Evolutionary conservation across 2,797 vertebrate species (phyloP).

Genomic region (Zalophus californianus): DNA sequence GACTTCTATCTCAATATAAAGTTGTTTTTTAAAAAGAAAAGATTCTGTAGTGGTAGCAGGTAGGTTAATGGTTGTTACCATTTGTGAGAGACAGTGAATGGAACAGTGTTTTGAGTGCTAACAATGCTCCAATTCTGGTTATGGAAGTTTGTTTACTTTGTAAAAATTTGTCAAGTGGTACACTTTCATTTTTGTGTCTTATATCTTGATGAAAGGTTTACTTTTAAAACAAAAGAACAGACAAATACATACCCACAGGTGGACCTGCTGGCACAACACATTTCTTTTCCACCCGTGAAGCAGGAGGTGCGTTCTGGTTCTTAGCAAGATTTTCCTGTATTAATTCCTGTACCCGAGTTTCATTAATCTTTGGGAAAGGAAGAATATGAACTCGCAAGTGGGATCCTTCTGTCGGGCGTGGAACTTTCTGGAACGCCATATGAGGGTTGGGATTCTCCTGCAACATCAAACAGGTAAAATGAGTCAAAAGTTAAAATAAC

Average conservation of each 20-base stretch:
- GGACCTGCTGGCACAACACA: slow-evolving; percentile 97
- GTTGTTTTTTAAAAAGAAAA: slow-evolving; percentile 15
- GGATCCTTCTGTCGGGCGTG: slow-evolving; percentile 97
- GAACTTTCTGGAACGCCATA: slow-evolving; percentile 99
- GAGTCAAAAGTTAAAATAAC: background rate
- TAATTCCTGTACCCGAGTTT: slow-evolving; percentile 92
- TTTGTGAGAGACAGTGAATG: background rate
- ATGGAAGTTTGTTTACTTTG: slow-evolving; percentile 7
- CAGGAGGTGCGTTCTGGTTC: slow-evolving; percentile 87
- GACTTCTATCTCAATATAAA: slow-evolving; percentile 7
- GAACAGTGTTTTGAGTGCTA: background rate
- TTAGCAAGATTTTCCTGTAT: slow-evolving; percentile 93
- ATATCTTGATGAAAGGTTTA: slow-evolving; percentile 54
- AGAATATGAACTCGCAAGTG: slow-evolving; percentile 97
- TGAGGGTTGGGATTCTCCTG: slow-evolving; percentile 99
- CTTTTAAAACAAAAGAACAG: slow-evolving; percentile 79
- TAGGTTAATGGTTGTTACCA: background rate
- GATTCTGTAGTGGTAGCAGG: background rate
- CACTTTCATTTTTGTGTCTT: background rate
- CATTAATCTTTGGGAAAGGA: slow-evolving; percentile 94
- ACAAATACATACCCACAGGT: slow-evolving; percentile 96
- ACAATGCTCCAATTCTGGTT: background rate
- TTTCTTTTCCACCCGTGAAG: slow-evolving; percentile 92
- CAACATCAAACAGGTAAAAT: slow-evolving; percentile 44
- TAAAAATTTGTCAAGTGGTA: slow-evolving; percentile 14